phyloP scores from a whole-genome alignment of 2,888 invertebrate genomes.

The Pyrrhosoma nymphula region DNA sequence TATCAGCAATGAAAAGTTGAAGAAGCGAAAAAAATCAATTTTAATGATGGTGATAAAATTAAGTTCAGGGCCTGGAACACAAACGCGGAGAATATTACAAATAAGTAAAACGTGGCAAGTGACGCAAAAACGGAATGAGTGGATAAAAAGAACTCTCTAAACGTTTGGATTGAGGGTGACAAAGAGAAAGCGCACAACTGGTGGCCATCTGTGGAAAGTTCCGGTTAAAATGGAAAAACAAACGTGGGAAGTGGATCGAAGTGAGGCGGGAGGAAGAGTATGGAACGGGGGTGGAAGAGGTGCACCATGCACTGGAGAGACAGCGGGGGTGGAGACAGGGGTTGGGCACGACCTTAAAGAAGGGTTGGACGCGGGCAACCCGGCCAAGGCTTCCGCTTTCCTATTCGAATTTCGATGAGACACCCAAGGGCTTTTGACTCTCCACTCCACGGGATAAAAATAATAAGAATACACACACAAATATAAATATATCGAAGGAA shows the following conservation, averaged over 20 bases:
- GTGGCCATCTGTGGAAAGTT: background rate
- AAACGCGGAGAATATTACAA: background rate
- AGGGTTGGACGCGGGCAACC: background rate
- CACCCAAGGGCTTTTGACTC: background rate
- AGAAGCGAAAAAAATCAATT: no score
- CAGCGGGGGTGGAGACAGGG: background rate
- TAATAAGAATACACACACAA: background rate
- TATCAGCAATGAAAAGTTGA: no score
- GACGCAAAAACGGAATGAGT: background rate
- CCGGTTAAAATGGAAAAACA: background rate
- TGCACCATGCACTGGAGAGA: background rate
- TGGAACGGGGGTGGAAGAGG: background rate
- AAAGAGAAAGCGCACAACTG: background rate
- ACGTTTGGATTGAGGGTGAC: background rate
- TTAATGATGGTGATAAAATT: no score
- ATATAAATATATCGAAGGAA: background rate
- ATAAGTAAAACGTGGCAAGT: background rate
- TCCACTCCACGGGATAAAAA: background rate
- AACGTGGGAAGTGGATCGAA: background rate
- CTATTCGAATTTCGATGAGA: constrained; percentile 1
- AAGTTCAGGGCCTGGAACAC: no score
- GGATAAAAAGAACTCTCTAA: background rate
- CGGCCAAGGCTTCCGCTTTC: background rate
- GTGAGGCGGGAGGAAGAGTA: background rate
- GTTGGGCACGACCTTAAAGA: background rate